Evolutionary conservation across 2,113 vertebrate species (phyloP).

Genomic region (Petaurus breviceps): DNA sequence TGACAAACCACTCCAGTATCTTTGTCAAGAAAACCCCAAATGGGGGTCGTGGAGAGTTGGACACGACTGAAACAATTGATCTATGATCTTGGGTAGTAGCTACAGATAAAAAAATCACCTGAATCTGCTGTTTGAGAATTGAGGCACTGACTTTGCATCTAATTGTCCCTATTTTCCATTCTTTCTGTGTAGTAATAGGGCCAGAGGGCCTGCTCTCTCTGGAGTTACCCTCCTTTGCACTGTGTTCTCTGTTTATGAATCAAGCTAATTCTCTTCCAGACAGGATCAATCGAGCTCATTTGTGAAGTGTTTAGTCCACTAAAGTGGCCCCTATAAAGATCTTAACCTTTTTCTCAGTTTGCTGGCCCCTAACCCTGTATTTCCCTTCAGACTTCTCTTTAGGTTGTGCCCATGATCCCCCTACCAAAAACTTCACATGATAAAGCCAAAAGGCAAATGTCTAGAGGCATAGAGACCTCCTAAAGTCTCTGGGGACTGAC

Average conservation of each 20-base stretch:
- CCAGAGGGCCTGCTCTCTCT: neutral
- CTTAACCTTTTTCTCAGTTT: neutral
- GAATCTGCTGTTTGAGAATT: neutral
- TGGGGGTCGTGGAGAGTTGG: neutral
- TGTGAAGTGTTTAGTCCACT: neutral
- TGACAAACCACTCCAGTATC: neutral
- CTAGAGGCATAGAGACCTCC: neutral
- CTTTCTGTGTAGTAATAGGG: neutral
- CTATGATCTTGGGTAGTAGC: too few species aligned
- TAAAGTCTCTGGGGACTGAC: neutral
- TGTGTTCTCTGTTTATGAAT: neutral
- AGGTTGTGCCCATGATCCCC: neutral
- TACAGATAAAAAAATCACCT: neutral
- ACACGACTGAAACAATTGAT: neutral
- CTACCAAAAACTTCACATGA: neutral
- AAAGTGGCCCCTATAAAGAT: too few species aligned
- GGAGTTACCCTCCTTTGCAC: neutral
- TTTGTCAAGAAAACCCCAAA: neutral
- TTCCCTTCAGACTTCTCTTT: neutral
- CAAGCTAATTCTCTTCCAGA: neutral
- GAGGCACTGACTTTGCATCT: neutral
- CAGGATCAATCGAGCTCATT: neutral
- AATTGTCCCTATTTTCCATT: neutral
- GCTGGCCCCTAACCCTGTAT: too few species aligned
- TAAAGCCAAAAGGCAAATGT: neutral